Conservation (phyloP, 1,140 invertebrate species). For the Melipona quadrifasciata region DNA sequence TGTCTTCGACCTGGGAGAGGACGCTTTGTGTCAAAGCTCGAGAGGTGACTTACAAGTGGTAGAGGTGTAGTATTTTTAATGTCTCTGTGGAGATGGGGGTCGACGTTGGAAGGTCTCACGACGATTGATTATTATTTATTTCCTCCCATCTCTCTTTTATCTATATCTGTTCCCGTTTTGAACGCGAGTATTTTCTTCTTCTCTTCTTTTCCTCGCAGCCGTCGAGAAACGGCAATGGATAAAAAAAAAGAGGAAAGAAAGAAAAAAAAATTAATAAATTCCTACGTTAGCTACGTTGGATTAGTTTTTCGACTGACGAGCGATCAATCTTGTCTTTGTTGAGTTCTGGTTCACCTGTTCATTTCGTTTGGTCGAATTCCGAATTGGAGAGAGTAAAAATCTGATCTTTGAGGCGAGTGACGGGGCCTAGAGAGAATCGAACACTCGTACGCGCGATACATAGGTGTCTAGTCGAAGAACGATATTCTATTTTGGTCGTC, state of each 20-base stretch:
- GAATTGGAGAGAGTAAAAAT: neutral
- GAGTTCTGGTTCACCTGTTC: neutral
- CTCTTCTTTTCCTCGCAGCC: neutral
- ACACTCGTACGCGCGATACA: slow-evolving; percentile 44
- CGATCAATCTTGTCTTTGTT: neutral
- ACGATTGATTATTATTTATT: neutral
- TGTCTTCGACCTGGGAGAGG: slow-evolving; percentile 63
- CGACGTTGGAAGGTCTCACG: neutral
- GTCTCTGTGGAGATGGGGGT: neutral
- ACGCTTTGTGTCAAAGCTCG: slow-evolving; percentile 60
- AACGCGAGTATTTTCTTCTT: neutral
- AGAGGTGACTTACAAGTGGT: slow-evolving; percentile 56
- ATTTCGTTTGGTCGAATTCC: neutral
- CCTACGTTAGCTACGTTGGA: too few relatives aligned
- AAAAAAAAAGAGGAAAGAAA: too few relatives aligned
- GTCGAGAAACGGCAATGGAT: neutral
- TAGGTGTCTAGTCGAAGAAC: slow-evolving; percentile 59
- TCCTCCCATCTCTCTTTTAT: neutral
- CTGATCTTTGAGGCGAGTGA: slow-evolving; percentile 3
- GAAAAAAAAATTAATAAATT: neutral
- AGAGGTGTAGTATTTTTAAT: slow-evolving; percentile 42
- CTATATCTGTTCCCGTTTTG: neutral
- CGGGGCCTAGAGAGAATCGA: slow-evolving; percentile 42
- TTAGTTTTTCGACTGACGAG: neutral
- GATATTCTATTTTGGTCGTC: slow-evolving; percentile 61